A percentile compares a stretch with the other conserved stretches of the same genome.
These are phyloP conservation scores for Wiebesia pumilae DNA, from an alignment of 1,140 invertebrate genomes.

Conservation along the genomic window DNA sequence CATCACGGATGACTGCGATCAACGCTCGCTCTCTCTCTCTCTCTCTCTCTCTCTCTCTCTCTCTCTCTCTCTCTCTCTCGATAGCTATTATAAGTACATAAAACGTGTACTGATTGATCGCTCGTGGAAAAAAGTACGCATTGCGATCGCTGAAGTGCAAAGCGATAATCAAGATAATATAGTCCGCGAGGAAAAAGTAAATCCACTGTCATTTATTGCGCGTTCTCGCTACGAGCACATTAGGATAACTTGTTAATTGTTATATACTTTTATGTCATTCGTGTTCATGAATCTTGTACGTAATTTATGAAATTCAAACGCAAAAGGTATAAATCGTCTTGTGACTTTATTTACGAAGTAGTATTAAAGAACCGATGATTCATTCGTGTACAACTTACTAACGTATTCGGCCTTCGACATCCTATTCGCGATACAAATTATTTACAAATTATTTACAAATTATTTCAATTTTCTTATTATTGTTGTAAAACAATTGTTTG, in stretches of 20 bases:
- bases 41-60: constrained; percentile 30
- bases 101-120: constrained; percentile 26
- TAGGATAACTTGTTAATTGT: constrained; percentile 17
- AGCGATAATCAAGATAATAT: constrained; percentile 46
- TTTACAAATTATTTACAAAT: background rate
- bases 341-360: background rate
- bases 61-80: constrained; percentile 29
- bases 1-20: constrained; percentile 44
- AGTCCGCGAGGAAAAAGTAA: constrained; percentile 21
- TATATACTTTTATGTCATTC: background rate
- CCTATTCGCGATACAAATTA: background rate
- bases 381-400: background rate
- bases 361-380: background rate
- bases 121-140: background rate
- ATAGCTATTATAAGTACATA: constrained; percentile 23
- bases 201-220: constrained; percentile 19
- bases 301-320: background rate
- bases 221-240: background rate
- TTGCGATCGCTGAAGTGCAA: constrained; percentile 22
- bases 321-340: background rate
- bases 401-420: no score
- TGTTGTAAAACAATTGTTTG: background rate
- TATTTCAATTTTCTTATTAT: background rate
- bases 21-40: constrained; percentile 31
- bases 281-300: background rate